phyloP scores from a whole-genome alignment of 2,113 vertebrate species.

The Nycticryphes semicollaris region DNA sequence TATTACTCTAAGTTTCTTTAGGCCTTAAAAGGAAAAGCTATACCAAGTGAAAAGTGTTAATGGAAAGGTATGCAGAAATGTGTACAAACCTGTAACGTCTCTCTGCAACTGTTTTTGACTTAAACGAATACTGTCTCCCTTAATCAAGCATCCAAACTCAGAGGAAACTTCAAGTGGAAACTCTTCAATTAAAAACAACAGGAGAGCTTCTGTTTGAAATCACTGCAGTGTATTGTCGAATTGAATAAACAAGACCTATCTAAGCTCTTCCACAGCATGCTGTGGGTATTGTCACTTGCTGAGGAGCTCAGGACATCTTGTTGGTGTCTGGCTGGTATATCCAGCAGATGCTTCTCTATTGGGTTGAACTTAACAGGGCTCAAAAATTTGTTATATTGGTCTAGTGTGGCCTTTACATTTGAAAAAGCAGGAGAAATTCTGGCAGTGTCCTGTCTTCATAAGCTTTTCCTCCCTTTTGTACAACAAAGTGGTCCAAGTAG shows the following conservation, averaged over 20 bases:
- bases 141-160: neutral
- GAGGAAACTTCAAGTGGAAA: neutral
- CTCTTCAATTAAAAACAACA: neutral
- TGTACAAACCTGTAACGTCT: neutral
- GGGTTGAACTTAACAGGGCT: neutral
- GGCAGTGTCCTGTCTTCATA: neutral
- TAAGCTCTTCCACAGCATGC: neutral
- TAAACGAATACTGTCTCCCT: neutral
- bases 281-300: neutral
- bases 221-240: rapidly evolving
- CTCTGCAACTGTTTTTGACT: neutral
- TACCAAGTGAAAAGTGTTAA: neutral
- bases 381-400: neutral
- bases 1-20: neutral
- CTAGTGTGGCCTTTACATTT: neutral
- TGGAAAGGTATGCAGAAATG: neutral
- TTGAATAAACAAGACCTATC: neutral
- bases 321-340: neutral
- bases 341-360: neutral
- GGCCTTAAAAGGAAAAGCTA: neutral
- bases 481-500: neutral
- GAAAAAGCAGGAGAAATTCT: neutral
- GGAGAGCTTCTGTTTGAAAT: neutral
- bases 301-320: neutral
- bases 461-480: neutral